Base-by-base conservation (phyloP, 2,888 invertebrate species). In the Ptilodon capucinus region DNA sequence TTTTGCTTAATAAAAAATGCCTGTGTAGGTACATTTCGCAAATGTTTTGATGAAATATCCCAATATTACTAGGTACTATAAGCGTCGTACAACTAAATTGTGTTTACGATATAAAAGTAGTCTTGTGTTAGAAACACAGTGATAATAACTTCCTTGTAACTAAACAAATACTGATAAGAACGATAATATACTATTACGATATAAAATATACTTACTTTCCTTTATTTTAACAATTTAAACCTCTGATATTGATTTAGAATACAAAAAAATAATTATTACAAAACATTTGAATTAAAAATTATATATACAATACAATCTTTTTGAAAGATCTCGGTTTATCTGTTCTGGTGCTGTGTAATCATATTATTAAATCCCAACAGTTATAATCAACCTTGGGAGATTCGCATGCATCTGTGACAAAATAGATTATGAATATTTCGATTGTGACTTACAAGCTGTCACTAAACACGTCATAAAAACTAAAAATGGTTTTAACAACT, bases 401-500 rank as follows among this genome's bases (percentile, higher is more conserved):
- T 68, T 75, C 66, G 65, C 71, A 72, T 67, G 63, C 65, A 71
- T 73, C 71, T 71, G 76, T 78, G 78, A 78, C 77, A 73, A 76
- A 78, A 62, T 64, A 58, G 51, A 63, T 51, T 58, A 66, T 71
- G 65, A 67, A 67, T 68, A 76, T 76, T 80, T 82, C 76, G 76
- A 81, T 78, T 80, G 84, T 81, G 84, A 86, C 85, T 64, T 75
- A 68, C 64, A 79, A 75, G 74, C 71, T 69, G 85, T 81, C 86
- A 85, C 86, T 83, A 83, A 81, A 85, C 80, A 81, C 78, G 85
- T 86, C 86, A 86, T 86, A 81, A 74, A 69, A 86, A 83, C 84
- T 84, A 86, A 86, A 80, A 80, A 81, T 82, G 85, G 84, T 87
- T 86, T 79, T 74, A 84, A 88, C 84, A 84, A 86, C 87, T 89